phyloP scores from a whole-genome alignment of 2,888 invertebrate genomes.

The Xestia sexstrigata region DNA sequence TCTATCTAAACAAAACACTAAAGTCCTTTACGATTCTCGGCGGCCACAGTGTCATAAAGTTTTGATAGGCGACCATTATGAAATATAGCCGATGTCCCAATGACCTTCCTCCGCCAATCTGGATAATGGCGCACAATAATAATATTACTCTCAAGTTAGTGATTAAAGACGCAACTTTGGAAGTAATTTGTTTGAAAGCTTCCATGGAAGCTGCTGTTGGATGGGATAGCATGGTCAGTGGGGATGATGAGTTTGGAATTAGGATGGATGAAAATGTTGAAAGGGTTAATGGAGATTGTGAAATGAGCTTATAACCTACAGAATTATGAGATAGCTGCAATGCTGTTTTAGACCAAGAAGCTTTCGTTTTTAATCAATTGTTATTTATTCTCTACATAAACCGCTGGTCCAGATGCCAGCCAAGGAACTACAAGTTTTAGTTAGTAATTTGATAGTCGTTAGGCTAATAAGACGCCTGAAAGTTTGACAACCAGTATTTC shows the following conservation, averaged over 20 bases:
- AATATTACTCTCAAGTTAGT: slow-evolving; percentile 62
- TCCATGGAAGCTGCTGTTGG: slow-evolving; percentile 46
- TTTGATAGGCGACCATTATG: slow-evolving; percentile 80
- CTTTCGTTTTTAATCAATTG: background rate
- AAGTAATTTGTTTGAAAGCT: slow-evolving; percentile 66
- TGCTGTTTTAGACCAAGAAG: background rate
- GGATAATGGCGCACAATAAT: slow-evolving; percentile 71
- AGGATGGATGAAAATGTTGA: slow-evolving; percentile 15
- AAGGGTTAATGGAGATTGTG: background rate
- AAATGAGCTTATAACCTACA: too few species aligned
- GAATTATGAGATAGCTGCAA: background rate
- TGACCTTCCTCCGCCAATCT: slow-evolving; percentile 67
- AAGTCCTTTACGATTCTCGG: slow-evolving; percentile 80
- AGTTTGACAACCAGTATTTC: background rate
- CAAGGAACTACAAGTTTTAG: background rate
- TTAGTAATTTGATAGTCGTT: background rate
- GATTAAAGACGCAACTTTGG: slow-evolving; percentile 66
- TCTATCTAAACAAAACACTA: slow-evolving; percentile 74
- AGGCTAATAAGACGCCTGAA: background rate
- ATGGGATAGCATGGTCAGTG: slow-evolving; percentile 51
- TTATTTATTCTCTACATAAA: background rate
- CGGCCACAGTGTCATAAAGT: slow-evolving; percentile 76
- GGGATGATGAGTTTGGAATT: slow-evolving; percentile 29
- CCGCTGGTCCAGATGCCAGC: background rate
- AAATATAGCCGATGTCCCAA: slow-evolving; percentile 68